A percentile compares a stretch with the other conserved stretches of the same genome.
These are phyloP conservation scores for Ooceraea biroi DNA, from an alignment of 1,140 invertebrate species.

Conservation along the genomic window DNA sequence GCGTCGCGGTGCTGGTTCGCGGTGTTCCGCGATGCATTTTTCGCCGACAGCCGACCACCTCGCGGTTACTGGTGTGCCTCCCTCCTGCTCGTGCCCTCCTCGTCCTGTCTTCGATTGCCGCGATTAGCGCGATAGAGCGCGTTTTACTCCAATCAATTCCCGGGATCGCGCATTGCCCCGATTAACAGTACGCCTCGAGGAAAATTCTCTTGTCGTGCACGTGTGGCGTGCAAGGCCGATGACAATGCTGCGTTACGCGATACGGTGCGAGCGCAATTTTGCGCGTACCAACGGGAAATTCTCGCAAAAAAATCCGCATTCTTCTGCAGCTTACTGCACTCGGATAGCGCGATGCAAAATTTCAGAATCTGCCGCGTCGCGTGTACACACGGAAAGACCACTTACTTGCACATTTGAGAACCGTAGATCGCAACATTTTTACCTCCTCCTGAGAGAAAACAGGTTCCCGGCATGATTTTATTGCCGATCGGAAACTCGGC, in stretches of 20 bases:
- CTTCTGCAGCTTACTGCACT: no score
- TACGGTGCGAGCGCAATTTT: slow-evolving; percentile 18
- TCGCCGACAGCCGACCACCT: slow-evolving; percentile 28
- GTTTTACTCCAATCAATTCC: slow-evolving; percentile 50
- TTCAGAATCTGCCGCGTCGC: no score
- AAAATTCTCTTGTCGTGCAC: slow-evolving; percentile 38
- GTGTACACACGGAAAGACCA: no score
- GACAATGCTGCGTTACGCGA: slow-evolving; percentile 25
- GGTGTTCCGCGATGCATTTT: slow-evolving; percentile 55
- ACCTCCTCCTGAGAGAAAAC: not conserved
- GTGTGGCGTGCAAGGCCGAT: slow-evolving; percentile 33
- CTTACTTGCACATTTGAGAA: no score
- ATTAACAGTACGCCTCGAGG: slow-evolving; percentile 42
- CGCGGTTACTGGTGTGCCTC: not conserved
- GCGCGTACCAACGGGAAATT: not conserved
- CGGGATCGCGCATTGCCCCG: slow-evolving; percentile 35
- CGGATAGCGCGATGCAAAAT: no score
- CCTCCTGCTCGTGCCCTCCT: no score
- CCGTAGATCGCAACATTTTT: no score
- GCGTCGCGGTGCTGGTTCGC: slow-evolving; percentile 35
- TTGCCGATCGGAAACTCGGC: slow-evolving; percentile 25
- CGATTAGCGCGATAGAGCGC: slow-evolving; percentile 46
- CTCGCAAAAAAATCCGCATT: no score
- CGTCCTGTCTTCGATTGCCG: not conserved
- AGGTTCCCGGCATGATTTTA: not conserved